A percentile compares a stretch with the other conserved stretches of the same genome.
phyloP scores from a whole-genome alignment of 2,888 invertebrate species.

The Thysanoteuthis rhombus region DNA sequence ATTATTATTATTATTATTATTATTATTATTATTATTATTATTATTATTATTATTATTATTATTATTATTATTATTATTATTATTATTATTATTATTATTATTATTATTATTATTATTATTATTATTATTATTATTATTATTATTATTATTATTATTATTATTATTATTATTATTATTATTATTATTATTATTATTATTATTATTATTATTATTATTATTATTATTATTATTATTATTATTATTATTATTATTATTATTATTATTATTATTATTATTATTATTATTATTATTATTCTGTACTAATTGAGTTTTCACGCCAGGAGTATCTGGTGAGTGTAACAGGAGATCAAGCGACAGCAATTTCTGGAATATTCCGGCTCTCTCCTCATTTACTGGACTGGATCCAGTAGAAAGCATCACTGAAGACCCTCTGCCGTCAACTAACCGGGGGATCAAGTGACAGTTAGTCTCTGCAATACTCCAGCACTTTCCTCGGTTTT shows the following conservation, averaged over 20 bases:
- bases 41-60: background rate
- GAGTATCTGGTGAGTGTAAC: background rate
- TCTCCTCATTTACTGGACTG: too few species aligned
- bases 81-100: background rate
- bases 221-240: background rate
- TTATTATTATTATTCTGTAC: background rate
- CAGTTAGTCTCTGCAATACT: too few species aligned
- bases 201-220: background rate
- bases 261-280: background rate
- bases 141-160: background rate
- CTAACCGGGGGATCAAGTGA: too few species aligned
- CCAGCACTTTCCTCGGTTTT: too few species aligned
- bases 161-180: background rate
- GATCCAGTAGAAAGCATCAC: too few species aligned
- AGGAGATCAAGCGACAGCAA: background rate
- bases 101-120: background rate
- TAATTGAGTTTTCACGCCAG: background rate
- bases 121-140: background rate
- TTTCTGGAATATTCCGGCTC: too few species aligned
- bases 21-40: background rate
- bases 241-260: background rate
- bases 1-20: background rate
- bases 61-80: background rate
- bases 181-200: background rate
- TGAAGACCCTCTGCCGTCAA: too few species aligned